Evolutionary conservation across 1,140 invertebrate species (phyloP), one percentile per base, ranked within the genome.

Genomic region (Tenebrio molitor): DNA sequence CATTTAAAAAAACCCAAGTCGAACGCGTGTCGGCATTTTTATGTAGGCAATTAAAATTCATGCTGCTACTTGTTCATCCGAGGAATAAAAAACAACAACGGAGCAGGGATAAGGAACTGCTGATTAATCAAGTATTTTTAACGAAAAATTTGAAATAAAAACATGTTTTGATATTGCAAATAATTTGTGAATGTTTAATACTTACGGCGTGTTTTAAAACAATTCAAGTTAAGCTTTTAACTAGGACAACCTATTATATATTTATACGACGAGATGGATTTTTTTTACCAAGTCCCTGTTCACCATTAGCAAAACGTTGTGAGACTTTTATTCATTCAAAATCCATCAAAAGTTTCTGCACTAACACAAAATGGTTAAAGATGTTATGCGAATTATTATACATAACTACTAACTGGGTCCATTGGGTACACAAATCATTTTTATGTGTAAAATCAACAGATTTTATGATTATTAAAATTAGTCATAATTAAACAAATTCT

Each of bases 11-110:
- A 10, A 19, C 7, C 15, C 50, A 12, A 29, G 19, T 25, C 50
- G 23, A 21, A n/a, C 50, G 50, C 23, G 29, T 23, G 21, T 29
- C 50, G 21, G 5, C 23, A 10, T 58, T 39, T 58, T 58, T 58
- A 58, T 58, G 10, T 14, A 21, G 29, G n/a, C 50, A 58, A 58
- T 58, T 58, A 58, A 58, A 58, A 58, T 16, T 15, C 4, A 46
- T 46, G 2, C 36, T n/a, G n/a, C n/a, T n/a, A n/a, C n/a, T n/a
- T n/a, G n/a, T n/a, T n/a, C n/a, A n/a, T n/a, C n/a, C n/a, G n/a
- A n/a, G n/a, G n/a, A n/a, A n/a, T n/a, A n/a, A n/a, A n/a, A n/a
- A n/a, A n/a, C n/a, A n/a, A n/a, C n/a, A n/a, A n/a, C n/a, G n/a
- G n/a, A n/a, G n/a, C n/a, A n/a, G n/a, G n/a, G n/a, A n/a, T n/a